These are phyloP conservation scores for Erebia epiphron DNA, from an alignment of 2,888 invertebrate genomes.

Conservation along the genomic window DNA sequence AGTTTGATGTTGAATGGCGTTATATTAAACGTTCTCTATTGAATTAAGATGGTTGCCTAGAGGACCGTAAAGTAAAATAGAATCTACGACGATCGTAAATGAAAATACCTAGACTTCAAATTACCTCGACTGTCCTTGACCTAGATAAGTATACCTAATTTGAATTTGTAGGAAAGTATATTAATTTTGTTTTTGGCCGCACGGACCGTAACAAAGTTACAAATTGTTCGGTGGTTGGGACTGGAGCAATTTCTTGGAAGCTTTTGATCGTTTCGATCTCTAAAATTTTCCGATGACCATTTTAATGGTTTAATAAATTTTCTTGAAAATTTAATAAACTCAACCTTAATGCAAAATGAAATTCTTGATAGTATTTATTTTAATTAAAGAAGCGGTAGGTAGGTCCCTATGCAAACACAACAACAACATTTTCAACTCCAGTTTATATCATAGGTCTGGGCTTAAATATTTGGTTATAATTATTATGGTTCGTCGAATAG, in stretches of 20 bases:
- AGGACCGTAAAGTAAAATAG: slow-evolving; percentile 6
- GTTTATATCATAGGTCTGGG: too few relatives aligned
- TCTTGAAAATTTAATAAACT: not conserved
- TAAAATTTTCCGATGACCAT: slow-evolving; percentile 7
- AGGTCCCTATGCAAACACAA: too few relatives aligned
- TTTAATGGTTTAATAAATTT: slow-evolving; percentile 1
- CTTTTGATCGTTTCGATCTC: slow-evolving; percentile 8
- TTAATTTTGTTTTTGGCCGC: slow-evolving; percentile 49
- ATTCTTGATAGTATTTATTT: too few relatives aligned
- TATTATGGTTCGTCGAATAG: too few relatives aligned
- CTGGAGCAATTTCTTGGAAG: slow-evolving; percentile 15
- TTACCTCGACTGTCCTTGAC: slow-evolving; percentile 39
- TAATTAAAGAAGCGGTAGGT: too few relatives aligned
- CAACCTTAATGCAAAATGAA: too few relatives aligned
- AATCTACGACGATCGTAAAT: not conserved
- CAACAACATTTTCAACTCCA: too few relatives aligned
- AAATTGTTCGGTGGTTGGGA: slow-evolving; percentile 32
- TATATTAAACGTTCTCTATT: too few relatives aligned
- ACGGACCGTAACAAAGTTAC: slow-evolving; percentile 38
- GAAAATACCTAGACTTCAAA: not conserved
- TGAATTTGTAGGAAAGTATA: slow-evolving; percentile 44
- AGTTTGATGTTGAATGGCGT: too few relatives aligned
- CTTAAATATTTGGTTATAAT: too few relatives aligned
- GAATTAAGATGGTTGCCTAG: not conserved
- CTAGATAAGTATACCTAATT: slow-evolving; percentile 39